phyloP scores from a whole-genome alignment of 1,140 invertebrate species.

The Meloidogyne floridensis region DNA sequence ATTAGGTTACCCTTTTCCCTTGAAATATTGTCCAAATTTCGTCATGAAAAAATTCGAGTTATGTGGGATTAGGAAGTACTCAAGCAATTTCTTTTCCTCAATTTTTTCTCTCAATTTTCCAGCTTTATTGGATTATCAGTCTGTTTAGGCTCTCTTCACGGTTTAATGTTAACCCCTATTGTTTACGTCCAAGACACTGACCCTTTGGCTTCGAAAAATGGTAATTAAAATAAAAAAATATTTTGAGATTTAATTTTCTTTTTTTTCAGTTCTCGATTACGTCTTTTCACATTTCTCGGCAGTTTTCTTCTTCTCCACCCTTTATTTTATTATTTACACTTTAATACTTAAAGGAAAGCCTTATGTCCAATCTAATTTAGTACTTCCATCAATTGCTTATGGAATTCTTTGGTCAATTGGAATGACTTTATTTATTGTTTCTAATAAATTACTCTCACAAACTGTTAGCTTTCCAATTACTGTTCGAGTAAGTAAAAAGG shows the following conservation, averaged over 20 bases:
- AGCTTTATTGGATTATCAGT: slow-evolving; percentile 43
- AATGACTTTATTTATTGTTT: slow-evolving; percentile 58
- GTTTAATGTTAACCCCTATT: slow-evolving; percentile 59
- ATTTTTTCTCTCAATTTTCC: slow-evolving; percentile 11
- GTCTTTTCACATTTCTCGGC: slow-evolving; percentile 60
- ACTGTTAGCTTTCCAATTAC: slow-evolving; percentile 58
- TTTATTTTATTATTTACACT: slow-evolving; percentile 57
- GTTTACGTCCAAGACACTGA: slow-evolving; percentile 55
- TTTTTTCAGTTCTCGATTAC: slow-evolving; percentile 56
- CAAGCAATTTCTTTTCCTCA: background rate
- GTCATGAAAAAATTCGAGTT: no score
- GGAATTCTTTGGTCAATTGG: slow-evolving; percentile 55
- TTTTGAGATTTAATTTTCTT: background rate
- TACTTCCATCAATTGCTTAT: slow-evolving; percentile 56
- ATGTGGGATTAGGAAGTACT: no score
- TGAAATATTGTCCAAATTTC: no score
- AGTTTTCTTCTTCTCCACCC: slow-evolving; percentile 56
- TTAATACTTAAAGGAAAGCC: slow-evolving; percentile 40
- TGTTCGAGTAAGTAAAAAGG: slow-evolving; percentile 45
- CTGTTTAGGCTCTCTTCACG: slow-evolving; percentile 52
- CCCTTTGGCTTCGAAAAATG: slow-evolving; percentile 44
- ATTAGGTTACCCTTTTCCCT: no score
- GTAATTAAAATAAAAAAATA: slow-evolving; percentile 29
- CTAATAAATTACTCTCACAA: slow-evolving; percentile 53
- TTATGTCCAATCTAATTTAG: slow-evolving; percentile 30